Percentiles rank a stretch among this genome's conserved stretches.
Evolutionary conservation across 2,888 invertebrate genomes (phyloP).

Genomic region (Eupithecia dodoneata): DNA sequence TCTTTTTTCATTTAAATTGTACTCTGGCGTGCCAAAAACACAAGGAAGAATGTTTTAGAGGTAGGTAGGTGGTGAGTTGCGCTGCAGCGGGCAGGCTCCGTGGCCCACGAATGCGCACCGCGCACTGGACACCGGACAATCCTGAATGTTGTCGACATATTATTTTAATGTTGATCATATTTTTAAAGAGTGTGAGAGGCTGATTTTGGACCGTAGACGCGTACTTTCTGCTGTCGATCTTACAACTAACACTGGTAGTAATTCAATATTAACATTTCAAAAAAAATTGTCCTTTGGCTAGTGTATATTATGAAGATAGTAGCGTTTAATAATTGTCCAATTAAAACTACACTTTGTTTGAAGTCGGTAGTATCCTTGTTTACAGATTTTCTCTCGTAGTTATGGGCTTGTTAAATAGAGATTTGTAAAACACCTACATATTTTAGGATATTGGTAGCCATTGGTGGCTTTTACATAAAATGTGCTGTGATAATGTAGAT

Average conservation of each 20-base stretch:
- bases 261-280: background rate
- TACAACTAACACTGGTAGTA: background rate
- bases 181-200: slow-evolving; percentile 13
- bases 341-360: background rate
- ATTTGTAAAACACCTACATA: slow-evolving; percentile 4
- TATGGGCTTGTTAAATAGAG: background rate
- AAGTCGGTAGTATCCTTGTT: background rate
- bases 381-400: background rate
- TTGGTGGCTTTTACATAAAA: slow-evolving; percentile 9
- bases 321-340: background rate
- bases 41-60: slow-evolving; percentile 1
- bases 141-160: slow-evolving; percentile 16
- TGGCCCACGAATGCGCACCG: background rate
- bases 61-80: background rate
- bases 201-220: slow-evolving; percentile 17
- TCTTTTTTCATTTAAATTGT: background rate
- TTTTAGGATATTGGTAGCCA: slow-evolving; percentile 23
- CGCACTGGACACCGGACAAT: slow-evolving; percentile 23
- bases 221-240: slow-evolving; percentile 23
- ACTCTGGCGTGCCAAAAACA: slow-evolving; percentile 9
- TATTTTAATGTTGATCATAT: slow-evolving; percentile 9
- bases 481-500: slow-evolving; percentile 31
- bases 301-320: background rate
- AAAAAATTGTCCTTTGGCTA: background rate
- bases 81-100: background rate